phyloP scores from a whole-genome alignment of 2,888 invertebrate genomes.

The Microchrysa polita region DNA sequence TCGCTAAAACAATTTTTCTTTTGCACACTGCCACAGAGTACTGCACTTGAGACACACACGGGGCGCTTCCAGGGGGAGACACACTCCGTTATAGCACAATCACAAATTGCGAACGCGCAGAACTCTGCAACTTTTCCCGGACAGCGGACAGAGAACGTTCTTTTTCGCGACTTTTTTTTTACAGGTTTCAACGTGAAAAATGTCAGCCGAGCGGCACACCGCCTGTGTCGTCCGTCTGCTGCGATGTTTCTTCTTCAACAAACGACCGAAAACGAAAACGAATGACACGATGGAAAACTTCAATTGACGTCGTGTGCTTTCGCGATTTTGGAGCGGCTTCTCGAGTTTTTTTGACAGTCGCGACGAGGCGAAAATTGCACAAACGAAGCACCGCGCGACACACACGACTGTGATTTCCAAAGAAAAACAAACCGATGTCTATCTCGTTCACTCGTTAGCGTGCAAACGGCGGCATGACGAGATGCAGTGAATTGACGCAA shows the following conservation, averaged over 20 bases:
- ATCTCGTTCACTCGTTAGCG: slow-evolving; percentile 9
- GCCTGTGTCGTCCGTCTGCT: slow-evolving; percentile 30
- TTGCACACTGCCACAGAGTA: too few species aligned
- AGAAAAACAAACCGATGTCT: neutral
- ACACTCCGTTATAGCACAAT: slow-evolving; percentile 1
- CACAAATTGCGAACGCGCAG: neutral
- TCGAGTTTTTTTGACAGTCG: too few species aligned
- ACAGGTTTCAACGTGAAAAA: slow-evolving; percentile 37
- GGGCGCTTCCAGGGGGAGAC: neutral
- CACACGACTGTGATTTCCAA: neutral
- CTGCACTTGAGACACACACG: too few species aligned
- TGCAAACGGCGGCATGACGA: neutral
- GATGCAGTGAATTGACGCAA: slow-evolving; percentile 27
- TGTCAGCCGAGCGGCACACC: slow-evolving; percentile 37
- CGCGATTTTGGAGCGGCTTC: too few species aligned
- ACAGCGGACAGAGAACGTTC: neutral
- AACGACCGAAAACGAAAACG: too few species aligned
- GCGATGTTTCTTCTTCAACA: too few species aligned
- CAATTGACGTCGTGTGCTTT: neutral
- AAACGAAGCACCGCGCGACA: neutral
- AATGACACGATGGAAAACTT: neutral
- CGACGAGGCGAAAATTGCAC: too few species aligned
- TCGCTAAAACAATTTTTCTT: too few species aligned
- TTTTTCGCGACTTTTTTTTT: slow-evolving; percentile 13
- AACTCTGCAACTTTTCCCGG: neutral